Conservation (phyloP, 23 tunicate species). For the Trididemnum clinides region DNA sequence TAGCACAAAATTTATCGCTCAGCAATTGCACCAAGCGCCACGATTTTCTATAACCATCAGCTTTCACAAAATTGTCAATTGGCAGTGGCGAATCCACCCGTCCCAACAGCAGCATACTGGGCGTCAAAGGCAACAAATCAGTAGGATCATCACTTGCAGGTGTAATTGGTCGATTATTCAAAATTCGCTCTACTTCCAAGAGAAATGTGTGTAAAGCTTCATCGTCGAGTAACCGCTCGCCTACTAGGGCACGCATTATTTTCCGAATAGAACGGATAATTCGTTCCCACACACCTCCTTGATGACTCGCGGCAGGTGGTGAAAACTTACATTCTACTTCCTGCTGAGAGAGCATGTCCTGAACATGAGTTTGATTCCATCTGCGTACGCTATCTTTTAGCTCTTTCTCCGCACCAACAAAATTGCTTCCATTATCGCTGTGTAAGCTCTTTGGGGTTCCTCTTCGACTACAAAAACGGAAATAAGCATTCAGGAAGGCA, state of each 20-base stretch:
- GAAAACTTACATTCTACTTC: background rate
- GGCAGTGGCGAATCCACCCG: conserved; percentile 14
- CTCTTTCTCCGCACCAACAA: conserved; percentile 35
- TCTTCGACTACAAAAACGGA: conserved; percentile 28
- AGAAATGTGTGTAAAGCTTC: background rate
- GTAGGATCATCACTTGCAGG: conserved; percentile 1
- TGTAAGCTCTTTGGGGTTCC: background rate
- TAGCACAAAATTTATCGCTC: background rate
- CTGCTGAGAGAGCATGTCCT: background rate
- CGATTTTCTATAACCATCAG: conserved; percentile 27
- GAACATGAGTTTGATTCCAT: conserved; percentile 23
- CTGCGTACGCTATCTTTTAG: background rate
- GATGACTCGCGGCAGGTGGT: background rate
- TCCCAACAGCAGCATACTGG: conserved; percentile 15
- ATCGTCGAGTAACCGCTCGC: background rate
- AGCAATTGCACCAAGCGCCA: conserved; percentile 1
- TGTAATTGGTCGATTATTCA: conserved; percentile 15
- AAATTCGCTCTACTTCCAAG: background rate
- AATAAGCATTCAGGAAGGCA: conserved; percentile 18
- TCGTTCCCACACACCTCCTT: conserved; percentile 33
- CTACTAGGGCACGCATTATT: background rate
- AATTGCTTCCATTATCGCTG: conserved; percentile 37
- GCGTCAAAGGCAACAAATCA: background rate
- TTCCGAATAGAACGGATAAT: conserved; percentile 34
- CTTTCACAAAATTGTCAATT: conserved; percentile 22